Conservation (phyloP, 2,113 vertebrate species). For the Argyrosomus japonicus region DNA sequence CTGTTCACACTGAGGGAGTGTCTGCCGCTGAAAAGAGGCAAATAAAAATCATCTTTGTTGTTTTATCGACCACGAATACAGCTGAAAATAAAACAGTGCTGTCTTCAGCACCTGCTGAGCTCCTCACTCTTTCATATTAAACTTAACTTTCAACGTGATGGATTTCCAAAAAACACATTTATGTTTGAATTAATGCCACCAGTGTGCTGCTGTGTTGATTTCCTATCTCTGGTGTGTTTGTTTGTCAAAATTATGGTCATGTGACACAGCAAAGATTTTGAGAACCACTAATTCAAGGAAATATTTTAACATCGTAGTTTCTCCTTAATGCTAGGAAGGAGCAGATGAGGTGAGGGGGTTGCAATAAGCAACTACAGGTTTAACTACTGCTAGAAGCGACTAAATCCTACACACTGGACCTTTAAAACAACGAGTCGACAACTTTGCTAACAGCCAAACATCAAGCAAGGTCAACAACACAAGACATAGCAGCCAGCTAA, state of each 20-base stretch:
- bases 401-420: no score
- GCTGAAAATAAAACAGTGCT: not conserved
- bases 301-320: no score
- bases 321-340: no score
- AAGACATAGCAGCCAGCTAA: no score
- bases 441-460: no score
- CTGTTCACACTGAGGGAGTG: not conserved
- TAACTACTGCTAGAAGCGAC: no score
- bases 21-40: not conserved
- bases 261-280: not conserved
- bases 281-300: no score
- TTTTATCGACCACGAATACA: conserved; percentile 23
- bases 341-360: no score
- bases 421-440: no score
- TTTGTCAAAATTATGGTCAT: not conserved
- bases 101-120: not conserved
- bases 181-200: not conserved
- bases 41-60: conserved; percentile 41
- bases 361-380: no score
- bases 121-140: not conserved
- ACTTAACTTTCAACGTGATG: not conserved
- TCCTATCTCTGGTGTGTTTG: not conserved
- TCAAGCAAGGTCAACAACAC: no score
- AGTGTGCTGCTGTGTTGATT: not conserved
- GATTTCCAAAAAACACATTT: not conserved